A percentile compares a stretch with the other conserved stretches of the same genome.
These are phyloP conservation scores for Synodontis membranacea DNA, from an alignment of 2,113 vertebrate genomes.

Conservation along the genomic window DNA sequence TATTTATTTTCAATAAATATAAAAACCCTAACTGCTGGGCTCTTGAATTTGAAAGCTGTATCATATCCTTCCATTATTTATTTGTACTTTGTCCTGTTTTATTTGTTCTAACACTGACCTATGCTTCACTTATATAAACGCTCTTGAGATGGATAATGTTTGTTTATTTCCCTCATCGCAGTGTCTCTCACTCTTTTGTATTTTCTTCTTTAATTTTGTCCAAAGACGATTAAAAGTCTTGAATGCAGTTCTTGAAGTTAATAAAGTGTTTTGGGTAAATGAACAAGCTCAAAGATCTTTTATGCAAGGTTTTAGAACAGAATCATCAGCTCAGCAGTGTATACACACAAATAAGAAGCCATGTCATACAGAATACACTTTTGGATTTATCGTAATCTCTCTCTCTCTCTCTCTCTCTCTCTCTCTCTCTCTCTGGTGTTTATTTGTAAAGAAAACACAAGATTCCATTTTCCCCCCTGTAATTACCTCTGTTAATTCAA, in stretches of 20 bases:
- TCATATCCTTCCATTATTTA: neutral
- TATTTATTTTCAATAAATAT: neutral
- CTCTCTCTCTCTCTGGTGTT: constrained; percentile 39
- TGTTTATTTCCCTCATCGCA: constrained; percentile 64
- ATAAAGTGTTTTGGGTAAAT: constrained; percentile 77
- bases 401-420: neutral
- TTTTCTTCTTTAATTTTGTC: constrained; percentile 40
- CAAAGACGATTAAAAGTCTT: constrained; percentile 58
- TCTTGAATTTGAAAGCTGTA: neutral
- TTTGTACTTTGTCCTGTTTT: neutral
- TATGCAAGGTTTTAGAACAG: constrained; percentile 76
- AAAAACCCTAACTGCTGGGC: neutral
- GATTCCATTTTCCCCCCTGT: constrained; percentile 73
- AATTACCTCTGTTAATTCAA: constrained; percentile 78
- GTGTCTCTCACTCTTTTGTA: neutral
- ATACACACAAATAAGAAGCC: constrained; percentile 80
- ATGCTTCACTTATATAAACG: neutral
- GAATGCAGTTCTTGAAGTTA: constrained; percentile 50
- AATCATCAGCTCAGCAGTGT: constrained; percentile 78
- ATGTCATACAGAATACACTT: constrained; percentile 71
- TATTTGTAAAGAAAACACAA: constrained; percentile 73
- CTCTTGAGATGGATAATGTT: constrained; percentile 41
- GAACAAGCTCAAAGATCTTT: constrained; percentile 72
- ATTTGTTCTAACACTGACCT: neutral
- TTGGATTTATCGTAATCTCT: constrained; percentile 76